These are phyloP conservation scores for Cantharis lateralis DNA, from an alignment of 2,888 invertebrate genomes.

Conservation along the genomic window DNA sequence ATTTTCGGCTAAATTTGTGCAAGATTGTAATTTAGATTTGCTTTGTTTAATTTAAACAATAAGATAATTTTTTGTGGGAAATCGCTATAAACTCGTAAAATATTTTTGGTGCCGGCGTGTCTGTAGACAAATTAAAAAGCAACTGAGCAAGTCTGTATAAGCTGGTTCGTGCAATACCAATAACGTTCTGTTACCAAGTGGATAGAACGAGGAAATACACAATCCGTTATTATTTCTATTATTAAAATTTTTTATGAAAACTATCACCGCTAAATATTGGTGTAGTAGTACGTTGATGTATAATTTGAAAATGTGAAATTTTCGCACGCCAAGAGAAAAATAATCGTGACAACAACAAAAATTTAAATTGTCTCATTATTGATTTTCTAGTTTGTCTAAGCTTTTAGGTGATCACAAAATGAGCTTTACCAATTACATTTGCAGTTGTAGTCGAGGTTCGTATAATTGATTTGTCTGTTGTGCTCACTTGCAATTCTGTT, in stretches of 20 bases:
- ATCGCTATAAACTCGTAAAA: not conserved
- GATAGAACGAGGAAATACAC: not conserved
- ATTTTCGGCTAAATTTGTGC: not conserved
- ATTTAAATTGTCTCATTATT: not conserved
- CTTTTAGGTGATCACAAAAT: not conserved
- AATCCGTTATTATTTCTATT: not conserved
- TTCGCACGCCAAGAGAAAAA: not conserved
- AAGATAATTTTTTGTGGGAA: not conserved
- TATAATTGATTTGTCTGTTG: not conserved
- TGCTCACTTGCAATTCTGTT: not conserved
- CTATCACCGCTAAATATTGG: not conserved
- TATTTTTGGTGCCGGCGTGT: not conserved
- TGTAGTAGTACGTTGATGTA: not conserved
- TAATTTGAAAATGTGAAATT: not conserved
- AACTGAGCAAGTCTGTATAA: not conserved
- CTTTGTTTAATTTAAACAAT: not conserved
- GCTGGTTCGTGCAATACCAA: not conserved
- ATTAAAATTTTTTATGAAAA: not conserved
- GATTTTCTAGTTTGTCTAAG: not conserved
- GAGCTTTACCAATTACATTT: not conserved
- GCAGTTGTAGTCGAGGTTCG: not conserved
- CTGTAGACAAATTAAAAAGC: not conserved
- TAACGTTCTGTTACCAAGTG: not conserved
- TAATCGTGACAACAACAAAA: not conserved
- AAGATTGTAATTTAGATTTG: not conserved